Base-by-base conservation (phyloP, 2,888 invertebrate genomes). In the Lasioglossum figueresi region DNA sequence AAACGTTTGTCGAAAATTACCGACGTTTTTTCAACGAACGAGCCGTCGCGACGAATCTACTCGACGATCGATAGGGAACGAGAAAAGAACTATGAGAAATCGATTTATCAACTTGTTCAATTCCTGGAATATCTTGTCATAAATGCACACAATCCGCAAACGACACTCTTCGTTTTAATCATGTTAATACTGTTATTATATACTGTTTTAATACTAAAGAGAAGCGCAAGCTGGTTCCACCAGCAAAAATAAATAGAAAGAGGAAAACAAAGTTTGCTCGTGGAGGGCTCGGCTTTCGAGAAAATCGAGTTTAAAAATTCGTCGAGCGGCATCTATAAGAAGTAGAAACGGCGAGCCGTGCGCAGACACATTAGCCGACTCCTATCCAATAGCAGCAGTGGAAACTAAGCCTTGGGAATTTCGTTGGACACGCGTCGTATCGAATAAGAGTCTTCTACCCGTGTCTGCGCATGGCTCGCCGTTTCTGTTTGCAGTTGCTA, bases 1-100 rank as follows among this genome's bases (percentile, higher is more conserved):
- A 70, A 82, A 85, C 79, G 66, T 76, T 85, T 43, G n/a, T 59
- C 19, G 31, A 23, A 37, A 68, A n/a, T 40, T 40, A n/a, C 37
- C 37, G 3, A 6, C 23, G n/a, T 12, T 68, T 40, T 12, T 23
- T 19, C 63, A 5, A 27, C 31, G 63, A 27, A 14, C 16, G 19
- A 31, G 19, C 2, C 31, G 31, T 6, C 27, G 31, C 31, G 14
- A 2, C 63, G 59, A n/a, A 27, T 59, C 27, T n/a, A 14, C 14
- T 59, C 27, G 14, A 14, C n/a, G 52, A 52, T 23, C 52, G 23
- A 52, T 10, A 23, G 1, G 5, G 1, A 23, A 3, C 52, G 52
- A 23, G 52, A 52, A 1, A 23, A 48, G 19, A 6, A 23, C 48
- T 23, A 19, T 23, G 19, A 23, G 6, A 48, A 23, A 48, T 48